A percentile compares a stretch with the other conserved stretches of the same genome.
These are phyloP conservation scores for Enteromius thamalakanensis DNA, from an alignment of 2,797 vertebrate species.

Conservation along the genomic window DNA sequence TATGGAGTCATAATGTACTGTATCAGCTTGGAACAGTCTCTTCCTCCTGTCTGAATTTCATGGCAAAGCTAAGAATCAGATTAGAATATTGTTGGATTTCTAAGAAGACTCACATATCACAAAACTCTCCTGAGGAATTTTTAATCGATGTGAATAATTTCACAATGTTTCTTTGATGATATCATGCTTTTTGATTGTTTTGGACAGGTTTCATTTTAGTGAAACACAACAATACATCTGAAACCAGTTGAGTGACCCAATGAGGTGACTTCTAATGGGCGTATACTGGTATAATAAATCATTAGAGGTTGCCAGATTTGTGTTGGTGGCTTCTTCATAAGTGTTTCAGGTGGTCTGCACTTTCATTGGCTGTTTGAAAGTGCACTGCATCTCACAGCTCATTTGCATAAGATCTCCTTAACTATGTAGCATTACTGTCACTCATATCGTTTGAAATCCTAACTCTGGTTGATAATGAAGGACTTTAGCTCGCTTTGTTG, in stretches of 20 bases:
- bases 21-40: slow-evolving; percentile 44
- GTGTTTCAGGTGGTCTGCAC: not conserved
- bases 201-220: not conserved
- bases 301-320: not conserved
- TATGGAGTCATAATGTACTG: slow-evolving; percentile 12
- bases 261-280: not conserved
- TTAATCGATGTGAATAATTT: slow-evolving; percentile 23
- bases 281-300: not conserved
- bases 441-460: not conserved
- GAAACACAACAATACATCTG: not conserved
- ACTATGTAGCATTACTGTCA: not conserved
- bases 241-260: not conserved
- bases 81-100: slow-evolving; percentile 44
- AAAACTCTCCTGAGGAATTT: slow-evolving; percentile 12
- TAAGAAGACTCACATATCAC: not conserved
- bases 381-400: not conserved
- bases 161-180: slow-evolving; percentile 3
- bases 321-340: not conserved
- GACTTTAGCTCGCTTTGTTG: not conserved
- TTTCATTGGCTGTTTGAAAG: not conserved
- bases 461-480: not conserved
- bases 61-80: slow-evolving; percentile 55
- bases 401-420: slow-evolving; percentile 1
- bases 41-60: slow-evolving; percentile 48
- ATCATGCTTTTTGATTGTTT: not conserved